These are phyloP conservation scores for Puntigrus tetrazona DNA, from an alignment of 2,113 vertebrate genomes.

Conservation along the genomic window DNA sequence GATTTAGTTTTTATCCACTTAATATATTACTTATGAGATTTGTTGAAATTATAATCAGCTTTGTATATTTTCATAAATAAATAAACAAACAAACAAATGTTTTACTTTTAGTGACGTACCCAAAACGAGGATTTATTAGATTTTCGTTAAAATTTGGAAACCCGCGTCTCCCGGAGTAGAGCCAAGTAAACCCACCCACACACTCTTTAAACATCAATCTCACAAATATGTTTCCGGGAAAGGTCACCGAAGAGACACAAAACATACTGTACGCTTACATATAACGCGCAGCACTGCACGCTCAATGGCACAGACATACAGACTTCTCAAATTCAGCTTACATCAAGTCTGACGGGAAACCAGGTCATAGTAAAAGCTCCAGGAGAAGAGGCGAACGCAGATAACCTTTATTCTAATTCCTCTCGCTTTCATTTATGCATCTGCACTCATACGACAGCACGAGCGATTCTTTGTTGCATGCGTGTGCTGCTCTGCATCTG, in stretches of 20 bases:
- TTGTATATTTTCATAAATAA: background rate
- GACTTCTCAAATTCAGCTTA: background rate
- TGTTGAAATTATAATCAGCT: background rate
- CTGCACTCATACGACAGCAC: conserved; percentile 26
- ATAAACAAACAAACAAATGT: background rate
- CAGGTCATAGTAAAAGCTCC: conserved; percentile 14
- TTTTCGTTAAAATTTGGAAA: background rate
- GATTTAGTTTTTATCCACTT: too few species aligned
- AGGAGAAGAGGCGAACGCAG: background rate
- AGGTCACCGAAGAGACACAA: background rate
- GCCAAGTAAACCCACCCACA: background rate
- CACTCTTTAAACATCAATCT: background rate
- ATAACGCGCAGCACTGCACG: background rate
- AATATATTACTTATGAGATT: too few species aligned
- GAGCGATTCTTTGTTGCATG: conserved; percentile 30
- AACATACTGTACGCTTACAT: conserved; percentile 31
- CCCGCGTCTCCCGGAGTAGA: background rate
- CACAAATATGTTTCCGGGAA: background rate
- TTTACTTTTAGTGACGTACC: background rate
- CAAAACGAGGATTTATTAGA: background rate
- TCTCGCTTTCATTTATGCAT: conserved; percentile 47
- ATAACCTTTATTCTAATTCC: conserved; percentile 23
- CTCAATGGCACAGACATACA: background rate
- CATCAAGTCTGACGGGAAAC: conserved; percentile 1
- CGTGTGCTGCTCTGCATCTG: conserved; percentile 29